Evolutionary conservation across 1,140 invertebrate species (phyloP), one percentile per base, ranked within the genome.

Genomic region (Dermatophagoides farinae): DNA sequence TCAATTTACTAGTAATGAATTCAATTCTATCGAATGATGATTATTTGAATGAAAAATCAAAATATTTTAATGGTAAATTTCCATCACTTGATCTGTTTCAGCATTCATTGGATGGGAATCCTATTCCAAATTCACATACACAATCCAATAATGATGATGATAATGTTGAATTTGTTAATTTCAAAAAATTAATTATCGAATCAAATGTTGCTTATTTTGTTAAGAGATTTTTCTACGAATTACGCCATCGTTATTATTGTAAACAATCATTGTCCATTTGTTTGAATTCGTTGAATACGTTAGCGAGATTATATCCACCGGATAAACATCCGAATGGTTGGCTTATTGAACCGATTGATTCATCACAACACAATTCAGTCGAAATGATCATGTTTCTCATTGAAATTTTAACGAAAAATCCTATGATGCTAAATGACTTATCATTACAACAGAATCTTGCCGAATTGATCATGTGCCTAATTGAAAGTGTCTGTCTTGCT

Each of bases 391-490:
- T 14, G 12, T 44, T 55, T 4, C 23, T 55, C 8, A 23, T 55
- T 55, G 53, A 55, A 44, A n/a, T 55, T n/a, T 23, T 55, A 2
- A 55, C 53, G 2, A 55, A 55, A 25, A 55, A 44, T 55, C 38
- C 12, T 6, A 70, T 76, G 10, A 66, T 80, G 6, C 76, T 77
- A 50, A 72, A 82, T 46, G 82, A 85, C 66, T 68, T 85, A 1
- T 70, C 75, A 12, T 76, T 76, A 47, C 82, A 84, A 64, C 74
- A 76, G 59, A 76, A 80, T 67, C 68, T 81, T 6, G 68, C 84
- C 6, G 68, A 75, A 37, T 68, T 85, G 16, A 74, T 76, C 51
- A 79, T 79, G 44, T 83, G 84, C 72, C 67, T 85, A 0, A 76
- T 81, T 54, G 75, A 77, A 49, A 82, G 82, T 75, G 65, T 66